Base-by-base conservation (phyloP, 2,797 vertebrate genomes). In the Platyrinchus mystaceus region DNA sequence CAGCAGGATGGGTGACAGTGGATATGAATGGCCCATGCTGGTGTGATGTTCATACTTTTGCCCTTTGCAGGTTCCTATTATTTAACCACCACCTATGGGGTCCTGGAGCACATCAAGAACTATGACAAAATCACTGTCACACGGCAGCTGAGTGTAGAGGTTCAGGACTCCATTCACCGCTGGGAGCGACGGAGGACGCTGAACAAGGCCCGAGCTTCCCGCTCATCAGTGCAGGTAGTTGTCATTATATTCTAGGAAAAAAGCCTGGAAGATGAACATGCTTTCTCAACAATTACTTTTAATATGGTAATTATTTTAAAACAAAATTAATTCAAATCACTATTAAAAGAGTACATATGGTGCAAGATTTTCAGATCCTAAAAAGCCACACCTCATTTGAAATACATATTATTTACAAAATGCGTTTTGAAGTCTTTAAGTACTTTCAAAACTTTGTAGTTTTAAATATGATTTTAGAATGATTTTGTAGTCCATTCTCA, bases 81-180 rank as follows among this genome's bases (percentile, higher is more conserved):
- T 93, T 98, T 99, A 96, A 99, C 99, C 68, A 99, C 99, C 89
- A 99, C 99, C 36, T 99, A 99, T 0, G 99, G 99, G 10, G 99
- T 99, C 36, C 96, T 99, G 96, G 99, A 99, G 91, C 99, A 99
- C 94, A 99, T 99, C 50, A 99, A 98, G 98, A 98, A 98, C 71
- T 99, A 99, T 1, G 99, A 99, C 97, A 99, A 99, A 97, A 98
- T 99, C 97, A 98, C 98, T 0, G 98, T 98, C 56, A 99, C 99
- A 1, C 97, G 98, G 76, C 98, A 99, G 97, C 98, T 99, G 74
- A 99, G 99, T 60, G 27, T 98, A 93, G 99, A 99, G 93, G 98
- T 99, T 50, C 99, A 99, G 95, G 99, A 99, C 96, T 99, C 99
- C 84, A 99, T 99, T 95, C 98, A 99, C 88, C 99, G 99, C 92